Base-by-base conservation (phyloP, 2,113 vertebrate genomes). In the Turdus rufiventris region DNA sequence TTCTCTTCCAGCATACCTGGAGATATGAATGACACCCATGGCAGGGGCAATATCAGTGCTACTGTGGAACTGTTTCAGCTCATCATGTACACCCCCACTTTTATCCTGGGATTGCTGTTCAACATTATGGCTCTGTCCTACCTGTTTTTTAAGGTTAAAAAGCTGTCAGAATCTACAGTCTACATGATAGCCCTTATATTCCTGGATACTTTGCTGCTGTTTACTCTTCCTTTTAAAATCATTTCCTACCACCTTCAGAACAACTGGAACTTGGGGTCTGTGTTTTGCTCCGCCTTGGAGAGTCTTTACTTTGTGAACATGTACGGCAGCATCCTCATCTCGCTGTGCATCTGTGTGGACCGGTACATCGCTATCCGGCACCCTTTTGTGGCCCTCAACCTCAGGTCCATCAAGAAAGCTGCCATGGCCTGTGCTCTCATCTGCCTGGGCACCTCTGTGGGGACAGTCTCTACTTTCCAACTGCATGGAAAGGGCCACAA, bases 221-320 rank as follows among this genome's bases (percentile, higher is more conserved):
- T 98, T 61, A 97, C 97, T 18, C 97, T 98, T 54, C 98, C 98
- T 53, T 98, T 98, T 40, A 98, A 98, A 94, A 98, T 98, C 0
- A 53, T 97, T 60, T 98, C 98, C 76, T 98, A 97, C 50, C 29
- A 74, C 14, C 38, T 17, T 14, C 19, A 34, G 40, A 23, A 57
- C 10, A 10, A 25, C 0, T 98, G 98, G 98, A 72, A n/a, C 2
- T 75, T 98, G 18, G 97, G 97, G 4, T 28, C 56, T 12, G 31
- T 20, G 24, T 97, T 98, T 95, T 98, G 98, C 71, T 97, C 94
- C 15, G 93, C 91, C 54, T 84, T 98, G 90, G 98, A 98, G 77
- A 98, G 97, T 23, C 94, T 98, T 73, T 97, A 98, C 54, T 98
- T 98, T 61, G 96, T 98, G 21, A 98, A 98, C 86, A 98, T 98